Percentiles rank a stretch among this genome's conserved stretches.
Conservation (phyloP, 2,113 vertebrate species). For the Peromyscus californicus region DNA sequence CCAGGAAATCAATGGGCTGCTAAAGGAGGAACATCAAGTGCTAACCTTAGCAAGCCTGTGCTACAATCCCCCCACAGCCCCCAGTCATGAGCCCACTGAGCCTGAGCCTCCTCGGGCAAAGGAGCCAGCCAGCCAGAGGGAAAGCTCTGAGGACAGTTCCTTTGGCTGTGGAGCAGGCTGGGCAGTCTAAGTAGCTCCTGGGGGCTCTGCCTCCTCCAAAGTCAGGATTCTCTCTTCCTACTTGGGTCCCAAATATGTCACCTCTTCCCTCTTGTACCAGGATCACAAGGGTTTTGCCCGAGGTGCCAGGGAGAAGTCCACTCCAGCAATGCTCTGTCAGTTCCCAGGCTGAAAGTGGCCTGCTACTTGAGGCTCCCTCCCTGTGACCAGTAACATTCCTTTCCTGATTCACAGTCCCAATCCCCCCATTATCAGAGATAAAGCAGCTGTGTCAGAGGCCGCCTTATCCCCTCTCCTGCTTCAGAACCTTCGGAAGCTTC, state of each 20-base stretch:
- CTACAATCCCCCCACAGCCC: background rate
- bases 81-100: slow-evolving; percentile 13
- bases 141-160: slow-evolving; percentile 3
- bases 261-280: background rate
- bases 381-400: slow-evolving; percentile 41
- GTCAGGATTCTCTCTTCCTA: background rate
- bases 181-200: slow-evolving; percentile 8
- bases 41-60: slow-evolving; percentile 26
- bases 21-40: slow-evolving; percentile 49
- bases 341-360: background rate
- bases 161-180: slow-evolving; percentile 19
- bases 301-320: background rate
- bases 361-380: slow-evolving; percentile 28
- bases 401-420: slow-evolving; percentile 22
- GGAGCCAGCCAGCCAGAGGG: slow-evolving; percentile 46
- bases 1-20: slow-evolving; percentile 18
- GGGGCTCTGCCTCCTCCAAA: slow-evolving; percentile 6
- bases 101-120: slow-evolving; percentile 57
- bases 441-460: slow-evolving; percentile 26
- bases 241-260: slow-evolving; percentile 9
- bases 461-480: slow-evolving; percentile 5
- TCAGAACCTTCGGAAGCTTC: background rate
- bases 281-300: background rate
- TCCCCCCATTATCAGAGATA: background rate
- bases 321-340: slow-evolving; percentile 7